A percentile compares a stretch with the other conserved stretches of the same genome.
Evolutionary conservation across 2,113 vertebrate species (phyloP).

Genomic region (Cnemophilus loriae): DNA sequence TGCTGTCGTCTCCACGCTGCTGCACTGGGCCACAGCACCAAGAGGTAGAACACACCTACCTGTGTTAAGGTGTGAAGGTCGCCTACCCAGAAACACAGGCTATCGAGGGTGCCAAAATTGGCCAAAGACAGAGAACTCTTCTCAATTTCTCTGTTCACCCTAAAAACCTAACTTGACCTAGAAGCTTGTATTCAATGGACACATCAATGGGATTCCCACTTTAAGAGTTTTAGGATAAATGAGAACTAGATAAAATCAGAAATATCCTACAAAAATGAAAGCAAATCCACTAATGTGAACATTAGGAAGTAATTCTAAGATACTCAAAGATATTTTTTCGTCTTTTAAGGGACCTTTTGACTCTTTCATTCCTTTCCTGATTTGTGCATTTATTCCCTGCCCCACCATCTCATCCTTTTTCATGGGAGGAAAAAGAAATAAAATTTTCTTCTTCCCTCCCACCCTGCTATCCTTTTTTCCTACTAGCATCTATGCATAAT

Average conservation of each 20-base stretch:
- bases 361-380: background rate
- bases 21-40: background rate
- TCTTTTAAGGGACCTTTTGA: background rate
- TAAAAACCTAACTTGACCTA: background rate
- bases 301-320: background rate
- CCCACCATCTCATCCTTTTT: background rate
- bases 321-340: background rate
- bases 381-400: background rate
- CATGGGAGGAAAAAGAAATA: background rate
- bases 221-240: background rate
- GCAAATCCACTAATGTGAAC: background rate
- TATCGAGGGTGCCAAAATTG: rapidly evolving
- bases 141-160: background rate
- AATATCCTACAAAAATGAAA: background rate
- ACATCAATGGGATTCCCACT: background rate
- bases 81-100: background rate
- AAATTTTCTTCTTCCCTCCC: background rate
- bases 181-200: background rate
- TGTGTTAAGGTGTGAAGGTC: rapidly evolving
- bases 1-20: rapidly evolving
- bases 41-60: background rate
- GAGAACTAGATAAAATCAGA: background rate
- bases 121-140: background rate
- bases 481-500: background rate
- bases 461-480: background rate